Evolutionary conservation across 2,113 vertebrate genomes (phyloP).

Genomic region (Neogobius melanostomus): DNA sequence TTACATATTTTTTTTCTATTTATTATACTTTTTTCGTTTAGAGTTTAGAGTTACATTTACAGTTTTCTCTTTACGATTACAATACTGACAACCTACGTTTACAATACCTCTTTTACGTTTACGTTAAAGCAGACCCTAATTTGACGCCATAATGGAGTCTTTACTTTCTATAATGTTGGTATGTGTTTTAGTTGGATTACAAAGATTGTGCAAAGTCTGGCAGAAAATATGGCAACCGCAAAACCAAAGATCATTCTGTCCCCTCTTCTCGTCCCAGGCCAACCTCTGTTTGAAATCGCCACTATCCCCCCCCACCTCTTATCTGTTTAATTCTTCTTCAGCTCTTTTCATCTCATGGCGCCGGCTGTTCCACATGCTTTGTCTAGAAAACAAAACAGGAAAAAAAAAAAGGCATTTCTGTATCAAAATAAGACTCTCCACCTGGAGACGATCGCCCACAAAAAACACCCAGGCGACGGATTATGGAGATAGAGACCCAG

Average conservation of each 20-base stretch:
- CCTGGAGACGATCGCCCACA: constrained; percentile 27
- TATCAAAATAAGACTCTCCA: constrained; percentile 35
- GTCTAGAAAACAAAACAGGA: constrained; percentile 21
- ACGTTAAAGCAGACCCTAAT: too few relatives aligned
- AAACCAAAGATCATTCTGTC: not conserved
- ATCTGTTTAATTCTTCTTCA: constrained; percentile 19
- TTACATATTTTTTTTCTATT: too few relatives aligned
- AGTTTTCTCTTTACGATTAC: too few relatives aligned
- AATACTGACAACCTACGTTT: too few relatives aligned
- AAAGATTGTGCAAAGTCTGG: too few relatives aligned
- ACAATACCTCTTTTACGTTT: too few relatives aligned
- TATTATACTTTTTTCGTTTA: too few relatives aligned
- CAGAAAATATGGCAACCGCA: too few relatives aligned
- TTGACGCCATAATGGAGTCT: too few relatives aligned
- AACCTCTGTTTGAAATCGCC: constrained; percentile 17
- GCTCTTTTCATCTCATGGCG: constrained; percentile 16
- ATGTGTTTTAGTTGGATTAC: too few relatives aligned
- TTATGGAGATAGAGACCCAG: constrained; percentile 50
- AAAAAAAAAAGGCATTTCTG: constrained; percentile 32
- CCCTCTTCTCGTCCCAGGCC: constrained; percentile 6
- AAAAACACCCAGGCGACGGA: constrained; percentile 20
- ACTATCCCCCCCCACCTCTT: constrained; percentile 2
- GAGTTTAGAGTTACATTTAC: too few relatives aligned
- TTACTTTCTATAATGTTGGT: too few relatives aligned
- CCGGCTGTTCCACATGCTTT: constrained; percentile 27